Conservation (phyloP, 2,113 vertebrate species). For the Hemiprocne comata region DNA sequence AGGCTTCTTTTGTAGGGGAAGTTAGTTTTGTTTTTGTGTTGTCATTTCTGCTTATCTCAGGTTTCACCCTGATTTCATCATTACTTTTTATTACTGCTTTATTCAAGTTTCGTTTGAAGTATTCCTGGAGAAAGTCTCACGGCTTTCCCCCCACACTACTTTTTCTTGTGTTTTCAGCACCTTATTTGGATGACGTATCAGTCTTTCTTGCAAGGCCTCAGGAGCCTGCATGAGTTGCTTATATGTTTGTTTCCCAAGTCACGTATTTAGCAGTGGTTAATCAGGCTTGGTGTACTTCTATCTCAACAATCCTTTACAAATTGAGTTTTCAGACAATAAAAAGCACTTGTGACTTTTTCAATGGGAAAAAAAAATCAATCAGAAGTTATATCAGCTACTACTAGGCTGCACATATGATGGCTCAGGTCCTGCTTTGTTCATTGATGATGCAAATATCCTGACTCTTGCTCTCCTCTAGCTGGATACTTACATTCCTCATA, state of each 20-base stretch:
- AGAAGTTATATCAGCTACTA: background rate
- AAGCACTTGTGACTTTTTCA: background rate
- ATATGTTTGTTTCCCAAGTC: background rate
- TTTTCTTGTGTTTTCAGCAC: background rate
- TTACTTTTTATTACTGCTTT: background rate
- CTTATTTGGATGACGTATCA: background rate
- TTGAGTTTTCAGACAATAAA: background rate
- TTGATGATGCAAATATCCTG: fast-evolving
- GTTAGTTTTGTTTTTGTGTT: background rate
- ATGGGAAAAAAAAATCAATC: background rate
- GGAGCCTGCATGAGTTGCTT: background rate
- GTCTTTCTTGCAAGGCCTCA: background rate
- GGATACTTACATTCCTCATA: background rate
- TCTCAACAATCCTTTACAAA: background rate
- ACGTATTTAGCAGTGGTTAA: background rate
- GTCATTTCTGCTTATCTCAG: background rate
- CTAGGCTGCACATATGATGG: background rate
- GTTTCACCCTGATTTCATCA: background rate
- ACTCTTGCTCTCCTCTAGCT: background rate
- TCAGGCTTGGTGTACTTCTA: background rate
- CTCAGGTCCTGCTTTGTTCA: background rate
- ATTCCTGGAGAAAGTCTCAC: background rate
- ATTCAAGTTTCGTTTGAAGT: background rate
- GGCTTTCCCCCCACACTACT: fast-evolving
- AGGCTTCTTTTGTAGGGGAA: background rate